Evolutionary conservation across 2,113 vertebrate species (phyloP).

Genomic region (Promerops cafer): DNA sequence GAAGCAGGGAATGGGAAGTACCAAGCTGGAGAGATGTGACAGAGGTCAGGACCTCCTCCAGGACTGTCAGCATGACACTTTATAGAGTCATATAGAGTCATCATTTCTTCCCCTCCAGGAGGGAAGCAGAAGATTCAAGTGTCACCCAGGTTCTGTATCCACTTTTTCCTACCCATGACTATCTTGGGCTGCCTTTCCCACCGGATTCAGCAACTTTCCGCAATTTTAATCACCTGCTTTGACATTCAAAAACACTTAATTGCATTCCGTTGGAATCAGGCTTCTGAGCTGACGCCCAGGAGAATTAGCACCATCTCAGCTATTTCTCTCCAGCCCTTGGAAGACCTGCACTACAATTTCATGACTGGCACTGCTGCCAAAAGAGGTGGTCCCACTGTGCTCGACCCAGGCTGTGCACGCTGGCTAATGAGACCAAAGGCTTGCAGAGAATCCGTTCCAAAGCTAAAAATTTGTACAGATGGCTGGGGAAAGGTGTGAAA

Average conservation of each 20-base stretch:
- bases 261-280: neutral
- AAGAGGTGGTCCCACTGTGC: neutral
- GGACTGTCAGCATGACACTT: neutral
- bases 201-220: neutral
- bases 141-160: neutral
- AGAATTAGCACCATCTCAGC: neutral
- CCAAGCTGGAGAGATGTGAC: neutral
- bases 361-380: neutral
- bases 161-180: neutral
- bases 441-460: neutral
- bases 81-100: neutral
- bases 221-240: neutral
- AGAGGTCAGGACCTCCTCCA: neutral
- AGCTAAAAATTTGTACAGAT: neutral
- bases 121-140: neutral
- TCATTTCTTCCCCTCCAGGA: neutral
- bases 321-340: neutral
- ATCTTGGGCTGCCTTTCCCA: neutral
- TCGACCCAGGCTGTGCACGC: fast-evolving
- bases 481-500: neutral
- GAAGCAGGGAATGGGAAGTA: neutral
- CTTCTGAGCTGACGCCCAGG: neutral
- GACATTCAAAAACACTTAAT: neutral
- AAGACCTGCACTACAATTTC: neutral
- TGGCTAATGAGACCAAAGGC: neutral